Percentiles rank a stretch among this genome's conserved stretches.
phyloP scores from a whole-genome alignment of 2,888 invertebrate species.

The Salticus scenicus region DNA sequence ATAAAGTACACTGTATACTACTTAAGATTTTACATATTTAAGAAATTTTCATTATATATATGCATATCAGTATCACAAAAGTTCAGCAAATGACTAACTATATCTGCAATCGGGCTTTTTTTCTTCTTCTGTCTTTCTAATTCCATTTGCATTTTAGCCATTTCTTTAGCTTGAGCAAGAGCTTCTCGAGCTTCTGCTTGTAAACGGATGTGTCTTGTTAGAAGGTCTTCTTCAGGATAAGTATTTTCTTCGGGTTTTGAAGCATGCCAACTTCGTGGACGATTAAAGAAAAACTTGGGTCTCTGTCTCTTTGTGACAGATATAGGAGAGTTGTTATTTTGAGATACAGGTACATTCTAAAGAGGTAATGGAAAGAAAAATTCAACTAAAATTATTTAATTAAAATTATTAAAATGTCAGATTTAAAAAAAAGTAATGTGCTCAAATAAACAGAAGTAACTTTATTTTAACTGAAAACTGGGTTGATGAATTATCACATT shows the following conservation, averaged over 20 bases:
- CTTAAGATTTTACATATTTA: too few relatives aligned
- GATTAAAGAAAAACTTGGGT: slow-evolving; percentile 70
- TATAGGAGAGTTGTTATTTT: slow-evolving; percentile 46
- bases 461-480: too few relatives aligned
- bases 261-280: slow-evolving; percentile 63
- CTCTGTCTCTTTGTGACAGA: slow-evolving; percentile 59
- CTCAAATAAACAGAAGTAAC: too few relatives aligned
- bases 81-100: too few relatives aligned
- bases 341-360: not conserved
- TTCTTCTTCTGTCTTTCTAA: slow-evolving; percentile 74
- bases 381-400: not conserved
- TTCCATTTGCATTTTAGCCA: slow-evolving; percentile 92
- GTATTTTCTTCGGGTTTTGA: slow-evolving; percentile 58
- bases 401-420: not conserved
- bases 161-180: slow-evolving; percentile 90
- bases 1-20: too few relatives aligned
- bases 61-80: too few relatives aligned
- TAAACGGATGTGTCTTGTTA: slow-evolving; percentile 76
- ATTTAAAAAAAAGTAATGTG: not conserved
- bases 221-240: slow-evolving; percentile 77
- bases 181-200: slow-evolving; percentile 92
- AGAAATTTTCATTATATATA: too few relatives aligned
- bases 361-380: not conserved
- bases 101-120: slow-evolving; percentile 89
- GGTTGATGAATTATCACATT: too few relatives aligned